phyloP scores from a whole-genome alignment of 2,797 vertebrate genomes.

The Botia kubotai region DNA sequence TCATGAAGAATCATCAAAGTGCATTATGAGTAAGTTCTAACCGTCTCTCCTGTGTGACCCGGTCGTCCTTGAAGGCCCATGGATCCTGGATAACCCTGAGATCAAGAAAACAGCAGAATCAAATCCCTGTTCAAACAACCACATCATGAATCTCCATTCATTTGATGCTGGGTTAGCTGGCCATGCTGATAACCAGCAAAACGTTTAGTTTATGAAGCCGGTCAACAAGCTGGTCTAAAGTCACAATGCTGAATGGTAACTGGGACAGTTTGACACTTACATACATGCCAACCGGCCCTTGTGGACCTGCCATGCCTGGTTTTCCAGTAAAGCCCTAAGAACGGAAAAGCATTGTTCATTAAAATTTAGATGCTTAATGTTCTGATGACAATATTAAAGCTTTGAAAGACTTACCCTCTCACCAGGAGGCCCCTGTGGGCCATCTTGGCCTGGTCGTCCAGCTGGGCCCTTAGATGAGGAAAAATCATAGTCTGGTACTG shows the following conservation, averaged over 20 bases:
- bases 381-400: not conserved
- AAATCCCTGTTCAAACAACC: not conserved
- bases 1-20: not conserved
- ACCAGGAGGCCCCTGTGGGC: constrained; percentile 71
- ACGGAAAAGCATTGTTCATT: constrained; percentile 6
- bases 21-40: constrained; percentile 55
- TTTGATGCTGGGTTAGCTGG: not conserved
- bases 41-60: constrained; percentile 79
- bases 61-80: constrained; percentile 74
- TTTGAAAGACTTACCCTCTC: constrained; percentile 73
- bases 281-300: constrained; percentile 82
- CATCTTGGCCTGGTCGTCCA: constrained; percentile 75
- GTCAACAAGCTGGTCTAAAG: not conserved
- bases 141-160: not conserved
- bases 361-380: not conserved
- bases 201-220: not conserved
- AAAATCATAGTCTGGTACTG: not conserved
- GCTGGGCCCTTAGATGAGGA: constrained; percentile 70
- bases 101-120: constrained; percentile 10
- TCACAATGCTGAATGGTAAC: not conserved
- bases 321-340: constrained; percentile 81
- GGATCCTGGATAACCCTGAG: constrained; percentile 80
- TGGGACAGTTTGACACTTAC: constrained; percentile 73
- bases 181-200: not conserved
- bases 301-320: constrained; percentile 74